Conservation (phyloP, 1,140 invertebrate species). For the Aricia agestis region DNA sequence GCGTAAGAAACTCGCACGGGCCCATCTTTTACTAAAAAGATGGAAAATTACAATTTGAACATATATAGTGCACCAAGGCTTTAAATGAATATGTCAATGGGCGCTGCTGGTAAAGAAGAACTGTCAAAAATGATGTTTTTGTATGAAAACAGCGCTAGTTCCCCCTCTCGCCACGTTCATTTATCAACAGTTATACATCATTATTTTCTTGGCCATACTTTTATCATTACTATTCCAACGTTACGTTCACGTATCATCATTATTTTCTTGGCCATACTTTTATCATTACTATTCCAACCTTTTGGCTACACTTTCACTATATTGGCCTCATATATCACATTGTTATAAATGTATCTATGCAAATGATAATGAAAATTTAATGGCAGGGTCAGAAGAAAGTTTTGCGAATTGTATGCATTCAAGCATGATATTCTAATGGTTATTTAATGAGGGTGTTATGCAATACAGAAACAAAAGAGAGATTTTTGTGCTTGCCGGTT, state of each 20-base stretch:
- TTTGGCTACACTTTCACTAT: background rate
- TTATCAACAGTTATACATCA: background rate
- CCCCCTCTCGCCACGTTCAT: too few species aligned
- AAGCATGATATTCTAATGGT: slow-evolving; percentile 1
- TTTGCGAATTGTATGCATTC: slow-evolving; percentile 4
- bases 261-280: background rate
- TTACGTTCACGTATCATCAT: too few species aligned
- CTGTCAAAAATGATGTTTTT: too few species aligned
- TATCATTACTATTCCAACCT: background rate
- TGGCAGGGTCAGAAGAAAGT: slow-evolving; percentile 6
- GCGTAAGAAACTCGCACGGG: too few species aligned
- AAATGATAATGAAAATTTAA: background rate
- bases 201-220: background rate
- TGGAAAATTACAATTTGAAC: too few species aligned
- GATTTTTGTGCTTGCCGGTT: background rate
- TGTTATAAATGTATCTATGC: background rate
- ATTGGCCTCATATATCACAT: background rate
- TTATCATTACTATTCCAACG: background rate
- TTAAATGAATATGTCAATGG: too few species aligned
- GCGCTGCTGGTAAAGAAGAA: too few species aligned
- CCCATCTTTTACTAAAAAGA: too few species aligned
- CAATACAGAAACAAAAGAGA: background rate
- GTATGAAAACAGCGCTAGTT: too few species aligned
- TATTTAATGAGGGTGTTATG: background rate
- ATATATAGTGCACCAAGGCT: too few species aligned